Evolutionary conservation across 2,797 vertebrate species (phyloP), one percentile per base, ranked within the genome.

Genomic region (Potorous gilbertii): DNA sequence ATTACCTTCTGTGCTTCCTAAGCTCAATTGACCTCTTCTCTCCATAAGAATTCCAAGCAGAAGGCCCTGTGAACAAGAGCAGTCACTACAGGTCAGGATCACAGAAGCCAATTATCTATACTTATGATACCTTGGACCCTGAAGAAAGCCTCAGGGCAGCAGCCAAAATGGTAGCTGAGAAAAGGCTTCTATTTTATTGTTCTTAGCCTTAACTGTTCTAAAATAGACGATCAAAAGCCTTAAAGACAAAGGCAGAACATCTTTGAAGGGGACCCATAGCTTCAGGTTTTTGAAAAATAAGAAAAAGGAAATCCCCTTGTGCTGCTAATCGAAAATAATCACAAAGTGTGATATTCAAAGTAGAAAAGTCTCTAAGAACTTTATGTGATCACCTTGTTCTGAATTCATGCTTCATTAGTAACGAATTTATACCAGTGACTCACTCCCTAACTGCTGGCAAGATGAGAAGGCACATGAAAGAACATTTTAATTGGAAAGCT

Each of bases 251-350:
- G 34, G n/a, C 21, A 54, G 87, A 94, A 81, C 40, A 31, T 94
- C 55, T 95, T 9, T 62, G 52, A 56, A 21, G 50, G 66, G 31
- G 2, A n/a, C 46, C 6, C 55, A 95, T 29, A 55, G 31, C 5
- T 94, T 90, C 55, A 50, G 28, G 66, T 74, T 74, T 96, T 56
- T 91, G 34, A 93, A 92, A 16, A 95, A 90, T 27, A 24, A 31
- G 54, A 24, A 92, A 92, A 62, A 92, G 55, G 89, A 93, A 91
- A 55, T 91, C 28, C 28, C n/a, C 93, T 95, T 95, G 56, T 93
- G 5, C 52, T 93, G 55, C 66, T 74, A 56, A n/a, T 93, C 21
- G 59, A n/a, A 92, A 46, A 91, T 46, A 46, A 94, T 91, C 54
- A 66, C 62, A 89, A 81, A 91, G 54, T 62, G 31, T 4, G 40